Base-by-base conservation (phyloP, 2,797 vertebrate genomes). In the Merluccius polli region DNA sequence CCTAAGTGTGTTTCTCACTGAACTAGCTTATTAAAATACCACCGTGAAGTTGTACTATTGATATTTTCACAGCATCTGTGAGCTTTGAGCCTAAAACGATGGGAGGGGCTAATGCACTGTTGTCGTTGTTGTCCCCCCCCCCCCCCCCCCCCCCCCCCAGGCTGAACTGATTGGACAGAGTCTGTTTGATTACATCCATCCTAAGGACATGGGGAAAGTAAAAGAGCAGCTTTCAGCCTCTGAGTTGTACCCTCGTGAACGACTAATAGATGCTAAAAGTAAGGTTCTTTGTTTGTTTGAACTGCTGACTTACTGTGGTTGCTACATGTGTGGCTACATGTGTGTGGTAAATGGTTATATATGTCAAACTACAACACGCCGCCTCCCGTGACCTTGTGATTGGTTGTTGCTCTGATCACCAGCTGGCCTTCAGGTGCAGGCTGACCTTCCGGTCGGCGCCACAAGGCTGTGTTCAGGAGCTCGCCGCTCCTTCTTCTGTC, bases 181-280 rank as follows among this genome's bases (percentile, higher is more conserved):
- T 79, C 91, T 98, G 75, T 98, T 99, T 94, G 97, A 99, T 91
- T 97, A 96, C 81, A 92, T 98, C 73, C 97, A 99, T 88, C 97
- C 96, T 35, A 98, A 98, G 89, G 97, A 99, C 90, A 96, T 98
- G 79, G 95, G 96, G 77, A 98, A 97, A 95, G 96, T 98, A 70
- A 98, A 98, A 90, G 96, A 98, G 84, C 97, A 98, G 79, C 95
- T 98, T 73, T 98, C 96, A 0, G 95, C 95, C 65, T 95, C 96
- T 0, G 96, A 97, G 44, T 74, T 94, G 70, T 95, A 94, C 5
- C 95, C 95, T 3, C 94, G 95, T 68, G 96, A 98, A 87, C 95
- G 96, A 52, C 92, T 96, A 15, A 87, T 95, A 73, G 95, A 97
- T 86, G 94, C 95, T 86, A 97, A 97, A 96, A 97, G 97, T 99